phyloP scores from a whole-genome alignment of 92 coral and sea anemone species.

The Chrysogorgia sp. region DNA sequence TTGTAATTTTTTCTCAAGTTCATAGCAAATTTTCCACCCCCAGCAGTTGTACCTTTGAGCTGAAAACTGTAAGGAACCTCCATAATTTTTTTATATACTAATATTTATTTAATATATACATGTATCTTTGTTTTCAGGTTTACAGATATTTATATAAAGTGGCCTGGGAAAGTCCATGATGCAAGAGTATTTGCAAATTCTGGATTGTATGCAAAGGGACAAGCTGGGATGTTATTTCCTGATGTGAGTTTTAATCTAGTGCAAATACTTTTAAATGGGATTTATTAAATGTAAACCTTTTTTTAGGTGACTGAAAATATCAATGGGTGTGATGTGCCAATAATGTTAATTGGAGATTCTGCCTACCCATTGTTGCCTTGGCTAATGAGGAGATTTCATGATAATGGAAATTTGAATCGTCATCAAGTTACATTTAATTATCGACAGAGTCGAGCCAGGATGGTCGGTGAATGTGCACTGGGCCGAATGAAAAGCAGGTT shows the following conservation, averaged over 20 bases:
- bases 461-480: conserved; percentile 36
- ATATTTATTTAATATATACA: too few relatives aligned
- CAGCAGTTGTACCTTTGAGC: too few relatives aligned
- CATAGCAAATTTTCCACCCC: too few relatives aligned
- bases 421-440: conserved; percentile 28
- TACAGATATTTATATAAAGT: conserved; percentile 4
- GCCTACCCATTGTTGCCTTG: conserved; percentile 30
- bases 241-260: conserved; percentile 14
- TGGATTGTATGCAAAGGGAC: conserved; percentile 20
- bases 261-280: too few relatives aligned
- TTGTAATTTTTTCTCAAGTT: too few relatives aligned
- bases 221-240: conserved; percentile 19
- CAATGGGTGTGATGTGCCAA: conserved; percentile 18
- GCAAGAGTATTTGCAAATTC: conserved; percentile 17
- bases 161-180: too few relatives aligned
- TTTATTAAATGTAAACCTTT: conserved; percentile 6
- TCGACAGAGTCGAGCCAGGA: conserved; percentile 46
- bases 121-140: too few relatives aligned
- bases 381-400: conserved; percentile 44
- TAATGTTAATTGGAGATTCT: conserved; percentile 21
- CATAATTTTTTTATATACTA: too few relatives aligned
- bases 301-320: conserved; percentile 28
- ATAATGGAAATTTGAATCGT: conserved; percentile 33
- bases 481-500: conserved; percentile 46
- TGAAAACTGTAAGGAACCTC: too few relatives aligned